Evolutionary conservation across 2,888 invertebrate genomes (phyloP), one percentile per base, ranked within the genome.

Genomic region (Reticulitermes lucifugus): DNA sequence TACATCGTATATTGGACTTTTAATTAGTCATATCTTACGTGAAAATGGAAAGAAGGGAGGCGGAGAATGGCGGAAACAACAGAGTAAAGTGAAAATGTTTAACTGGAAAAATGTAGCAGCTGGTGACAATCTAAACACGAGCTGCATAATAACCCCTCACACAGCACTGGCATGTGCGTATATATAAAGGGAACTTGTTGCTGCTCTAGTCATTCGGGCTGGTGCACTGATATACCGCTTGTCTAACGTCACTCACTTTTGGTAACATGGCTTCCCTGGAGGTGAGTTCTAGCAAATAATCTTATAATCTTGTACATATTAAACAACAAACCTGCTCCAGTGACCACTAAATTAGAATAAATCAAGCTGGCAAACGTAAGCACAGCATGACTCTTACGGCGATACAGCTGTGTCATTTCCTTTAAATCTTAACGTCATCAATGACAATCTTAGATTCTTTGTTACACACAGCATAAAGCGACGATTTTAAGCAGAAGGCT

Each of bases 11-110:
- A 46, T 9, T 14, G 0, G n/a, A 21, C 77, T 77, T 41, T 77
- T 77, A 77, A 77, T 77, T 46, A 77, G 41, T 77, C 77, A 7
- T 77, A n/a, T 77, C 25, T 77, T 77, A 77, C n/a, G 77, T 41
- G 51, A 77, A 77, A 77, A 77, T 21, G 51, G 12, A 77, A 77
- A 46, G 77, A 77, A 51, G 9, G 77, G 51, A n/a, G 46, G 22
- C 9, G 22, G 51, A n/a, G 77, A 77, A 77, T 77, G 77, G 77
- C 77, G 77, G 77, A 77, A 77, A 77, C 77, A 77, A 77, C 10
- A n/a, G 43, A 46, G 22, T 77, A 77, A 77, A 77, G n/a, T 77
- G 43, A 43, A 75, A 43, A 75, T 75, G 43, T 43, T 43, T 14
- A 60, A 60, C 14, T n/a, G 3, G n/a, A 65, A 65, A 65, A 65